Evolutionary conservation across 1,140 invertebrate genomes (phyloP), one percentile per base, ranked within the genome.

Genomic region (Papilio xuthus): DNA sequence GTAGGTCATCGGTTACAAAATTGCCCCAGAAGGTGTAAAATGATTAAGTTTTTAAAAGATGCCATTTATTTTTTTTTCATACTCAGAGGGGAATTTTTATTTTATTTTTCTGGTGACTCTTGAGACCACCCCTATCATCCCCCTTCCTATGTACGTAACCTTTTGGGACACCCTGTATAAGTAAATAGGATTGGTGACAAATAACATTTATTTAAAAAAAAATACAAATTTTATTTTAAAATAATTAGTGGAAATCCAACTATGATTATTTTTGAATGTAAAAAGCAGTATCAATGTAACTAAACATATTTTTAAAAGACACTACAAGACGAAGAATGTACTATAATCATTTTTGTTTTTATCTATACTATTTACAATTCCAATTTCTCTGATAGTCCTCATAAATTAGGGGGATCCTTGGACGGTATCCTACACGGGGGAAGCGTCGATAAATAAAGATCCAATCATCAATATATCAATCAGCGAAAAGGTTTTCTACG

Each of bases 381-480:
- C 82, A 84, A 76, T 83, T 77, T 85, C 80, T 82, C 81, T 85
- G 83, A 82, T 83, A 84, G 82, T 86, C 85, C 85, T 80, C 80
- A 74, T 80, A 77, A 76, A 79, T 74, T 42, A 82, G 80, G 70
- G 41, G 47, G 78, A 82, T 82, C 82, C 83, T 83, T 82, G 85
- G 85, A 86, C 85, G 85, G 85, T 78, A 74, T 74, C 71, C 71
- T 73, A 75, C 28, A 75, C 37, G 26, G 28, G 73, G 73, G 44
- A 56, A 53, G 20, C 13, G 73, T 75, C 71, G 20, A 75, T 56
- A 32, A 56, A 56, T 56, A 56, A 73, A 26, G 71, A 53, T 60
- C 74, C 32, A 60, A 75, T 75, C n/a, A 42, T 41, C n/a, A 23
- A 63, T 76, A 76, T 28, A 76, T 76, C 50, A 53, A 60, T 76